Conservation (phyloP, 2,888 invertebrate genomes). For the Drosophila longiperda region DNA sequence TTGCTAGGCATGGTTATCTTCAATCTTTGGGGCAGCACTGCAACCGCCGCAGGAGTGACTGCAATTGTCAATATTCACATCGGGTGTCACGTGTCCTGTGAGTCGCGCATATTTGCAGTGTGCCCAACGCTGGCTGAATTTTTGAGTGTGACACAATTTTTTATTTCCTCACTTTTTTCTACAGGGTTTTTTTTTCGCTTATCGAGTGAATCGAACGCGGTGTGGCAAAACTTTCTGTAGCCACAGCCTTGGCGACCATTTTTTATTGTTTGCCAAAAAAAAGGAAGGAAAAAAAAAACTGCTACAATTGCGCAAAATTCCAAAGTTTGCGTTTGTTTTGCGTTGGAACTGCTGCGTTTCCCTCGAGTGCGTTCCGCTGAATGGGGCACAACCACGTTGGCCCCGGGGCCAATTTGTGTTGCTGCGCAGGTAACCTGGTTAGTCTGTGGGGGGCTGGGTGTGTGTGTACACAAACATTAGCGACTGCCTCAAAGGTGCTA, state of each 20-base stretch:
- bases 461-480: slow-evolving; percentile 64
- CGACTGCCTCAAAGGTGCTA: slow-evolving; percentile 27
- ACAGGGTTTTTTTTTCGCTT: slow-evolving; percentile 35
- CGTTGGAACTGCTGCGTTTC: slow-evolving; percentile 46
- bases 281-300: slow-evolving; percentile 7
- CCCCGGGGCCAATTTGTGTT: slow-evolving; percentile 62
- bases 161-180: neutral
- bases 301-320: slow-evolving; percentile 73
- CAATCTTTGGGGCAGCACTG: neutral
- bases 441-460: slow-evolving; percentile 45
- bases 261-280: slow-evolving; percentile 71
- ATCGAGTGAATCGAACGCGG: slow-evolving; percentile 75
- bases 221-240: slow-evolving; percentile 53
- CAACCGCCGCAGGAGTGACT: neutral
- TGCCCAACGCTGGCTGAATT: slow-evolving; percentile 31
- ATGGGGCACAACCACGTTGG: slow-evolving; percentile 55
- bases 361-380: slow-evolving; percentile 73
- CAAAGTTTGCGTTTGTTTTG: slow-evolving; percentile 69
- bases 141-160: slow-evolving; percentile 20
- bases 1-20: neutral
- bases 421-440: slow-evolving; percentile 52
- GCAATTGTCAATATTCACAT: slow-evolving; percentile 25
- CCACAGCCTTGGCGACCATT: slow-evolving; percentile 63
- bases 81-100: slow-evolving; percentile 30
- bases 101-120: slow-evolving; percentile 29